Evolutionary conservation across 2,113 vertebrate species (phyloP).

Genomic region (Campylomormyrus numenius): DNA sequence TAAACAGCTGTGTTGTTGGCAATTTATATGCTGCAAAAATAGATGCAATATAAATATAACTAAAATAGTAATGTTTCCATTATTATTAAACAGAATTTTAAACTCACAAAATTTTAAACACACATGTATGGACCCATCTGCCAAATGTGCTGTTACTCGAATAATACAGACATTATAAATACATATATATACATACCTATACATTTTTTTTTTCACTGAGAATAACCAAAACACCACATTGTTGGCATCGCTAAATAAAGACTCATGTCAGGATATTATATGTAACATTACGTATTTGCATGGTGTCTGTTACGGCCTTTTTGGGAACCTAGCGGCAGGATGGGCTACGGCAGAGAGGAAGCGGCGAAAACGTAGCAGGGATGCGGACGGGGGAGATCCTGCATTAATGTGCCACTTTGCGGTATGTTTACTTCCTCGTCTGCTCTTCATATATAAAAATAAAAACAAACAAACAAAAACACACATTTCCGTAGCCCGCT

Average conservation of each 20-base stretch:
- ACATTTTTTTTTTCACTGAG: not conserved
- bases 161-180: not conserved
- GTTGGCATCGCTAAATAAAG: not conserved
- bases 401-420: not conserved
- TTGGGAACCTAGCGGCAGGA: not conserved
- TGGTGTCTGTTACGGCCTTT: not conserved
- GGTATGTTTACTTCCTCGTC: conserved; percentile 3
- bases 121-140: not conserved
- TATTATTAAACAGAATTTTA: not conserved
- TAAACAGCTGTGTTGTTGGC: not conserved
- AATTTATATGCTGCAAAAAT: not conserved
- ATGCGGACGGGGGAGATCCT: not conserved
- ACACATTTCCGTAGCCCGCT: not conserved
- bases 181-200: not conserved
- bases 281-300: not conserved
- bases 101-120: not conserved
- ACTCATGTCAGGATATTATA: not conserved
- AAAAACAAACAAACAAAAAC: conserved; percentile 14
- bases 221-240: not conserved
- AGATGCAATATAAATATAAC: not conserved
- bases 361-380: not conserved
- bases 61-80: not conserved
- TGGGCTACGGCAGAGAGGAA: not conserved
- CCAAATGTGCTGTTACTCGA: not conserved
- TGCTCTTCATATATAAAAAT: not conserved